Evolutionary conservation across 1,140 invertebrate species (phyloP).

Genomic region (Berghia stephanieae): DNA sequence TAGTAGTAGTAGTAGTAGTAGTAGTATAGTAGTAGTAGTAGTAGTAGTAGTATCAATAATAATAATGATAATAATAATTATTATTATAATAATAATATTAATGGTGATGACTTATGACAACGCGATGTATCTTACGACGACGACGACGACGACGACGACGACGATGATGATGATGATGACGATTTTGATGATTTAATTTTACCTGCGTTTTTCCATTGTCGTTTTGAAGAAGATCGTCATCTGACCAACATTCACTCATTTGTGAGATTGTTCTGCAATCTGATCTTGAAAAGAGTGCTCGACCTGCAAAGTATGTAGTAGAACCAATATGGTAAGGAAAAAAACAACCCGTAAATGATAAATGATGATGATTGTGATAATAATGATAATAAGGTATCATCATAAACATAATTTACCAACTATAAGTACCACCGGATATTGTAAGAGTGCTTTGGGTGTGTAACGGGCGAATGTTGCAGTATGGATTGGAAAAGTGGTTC

Average conservation of each 20-base stretch:
- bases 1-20: too few species aligned
- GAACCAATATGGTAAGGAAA: too few species aligned
- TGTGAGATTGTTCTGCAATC: slow-evolving; percentile 41
- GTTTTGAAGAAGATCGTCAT: slow-evolving; percentile 30
- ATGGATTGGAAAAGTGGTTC: too few species aligned
- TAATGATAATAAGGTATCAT: too few species aligned
- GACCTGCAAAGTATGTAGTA: too few species aligned
- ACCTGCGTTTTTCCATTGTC: slow-evolving; percentile 34
- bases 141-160: background rate
- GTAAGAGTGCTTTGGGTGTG: too few species aligned
- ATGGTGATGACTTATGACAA: background rate
- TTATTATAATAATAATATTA: background rate
- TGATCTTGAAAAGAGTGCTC: slow-evolving; percentile 40
- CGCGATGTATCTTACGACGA: background rate
- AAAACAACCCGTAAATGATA: background rate
- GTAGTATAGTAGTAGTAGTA: too few species aligned
- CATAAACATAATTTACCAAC: too few species aligned
- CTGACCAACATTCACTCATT: slow-evolving; percentile 34
- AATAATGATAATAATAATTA: background rate
- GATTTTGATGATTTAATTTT: background rate
- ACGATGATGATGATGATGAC: background rate
- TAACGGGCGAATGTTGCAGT: too few species aligned
- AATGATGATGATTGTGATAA: too few species aligned
- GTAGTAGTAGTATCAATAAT: too few species aligned
- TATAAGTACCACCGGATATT: too few species aligned